Conservation (phyloP, 2,888 invertebrate genomes). For the Caenorhabditis afra region DNA sequence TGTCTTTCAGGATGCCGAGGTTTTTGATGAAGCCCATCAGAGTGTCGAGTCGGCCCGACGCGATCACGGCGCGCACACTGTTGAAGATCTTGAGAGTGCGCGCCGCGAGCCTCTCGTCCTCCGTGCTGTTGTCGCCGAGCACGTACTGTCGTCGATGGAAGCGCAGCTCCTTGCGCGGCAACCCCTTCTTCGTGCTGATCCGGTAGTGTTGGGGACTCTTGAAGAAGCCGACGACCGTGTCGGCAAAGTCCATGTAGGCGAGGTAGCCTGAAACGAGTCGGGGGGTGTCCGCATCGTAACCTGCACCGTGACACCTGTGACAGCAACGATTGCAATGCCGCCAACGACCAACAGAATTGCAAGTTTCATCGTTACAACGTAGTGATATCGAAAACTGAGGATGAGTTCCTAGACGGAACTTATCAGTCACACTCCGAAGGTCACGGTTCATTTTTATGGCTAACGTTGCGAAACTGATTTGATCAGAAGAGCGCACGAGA, state of each 20-base stretch:
- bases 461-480: not conserved
- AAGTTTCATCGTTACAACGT: not conserved
- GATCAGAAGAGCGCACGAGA: not conserved
- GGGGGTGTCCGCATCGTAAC: no score
- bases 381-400: not conserved
- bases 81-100: not conserved
- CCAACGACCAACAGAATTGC: conserved; percentile 3
- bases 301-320: no score
- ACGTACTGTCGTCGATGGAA: not conserved
- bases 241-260: conserved; percentile 2
- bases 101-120: not conserved
- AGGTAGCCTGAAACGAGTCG: conserved; percentile 1
- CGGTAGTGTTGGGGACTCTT: not conserved
- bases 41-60: not conserved
- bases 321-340: not conserved
- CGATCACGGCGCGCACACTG: not conserved
- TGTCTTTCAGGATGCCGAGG: not conserved
- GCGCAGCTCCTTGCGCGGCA: not conserved
- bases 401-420: not conserved
- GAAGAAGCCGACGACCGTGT: not conserved
- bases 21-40: not conserved
- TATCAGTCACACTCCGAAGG: not conserved
- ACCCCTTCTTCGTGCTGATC: not conserved
- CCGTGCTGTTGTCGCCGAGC: not conserved
- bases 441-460: not conserved